Percentiles rank a stretch among this genome's conserved stretches.
Conservation (phyloP, 2,888 invertebrate genomes). For the Margaritifera margaritifera region DNA sequence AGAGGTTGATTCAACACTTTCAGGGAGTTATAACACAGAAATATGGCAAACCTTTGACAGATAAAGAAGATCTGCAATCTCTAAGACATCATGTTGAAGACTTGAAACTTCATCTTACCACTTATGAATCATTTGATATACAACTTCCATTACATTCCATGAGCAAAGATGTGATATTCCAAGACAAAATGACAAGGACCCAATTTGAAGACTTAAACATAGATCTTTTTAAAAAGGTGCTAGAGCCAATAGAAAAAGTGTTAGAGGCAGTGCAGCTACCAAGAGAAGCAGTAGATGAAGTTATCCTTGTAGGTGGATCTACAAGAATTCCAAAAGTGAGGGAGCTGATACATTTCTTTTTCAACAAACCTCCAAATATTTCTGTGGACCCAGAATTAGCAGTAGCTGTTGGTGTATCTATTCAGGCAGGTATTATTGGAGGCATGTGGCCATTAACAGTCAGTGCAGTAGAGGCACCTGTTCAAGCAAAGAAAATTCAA, state of each 20-base stretch:
- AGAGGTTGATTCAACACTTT: slow-evolving; percentile 71
- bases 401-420: slow-evolving; percentile 74
- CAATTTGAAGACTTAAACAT: slow-evolving; percentile 74
- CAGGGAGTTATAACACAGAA: slow-evolving; percentile 57
- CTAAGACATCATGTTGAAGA: slow-evolving; percentile 72
- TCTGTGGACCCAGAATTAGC: slow-evolving; percentile 75
- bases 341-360: slow-evolving; percentile 72
- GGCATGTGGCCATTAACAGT: slow-evolving; percentile 76
- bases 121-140: slow-evolving; percentile 52
- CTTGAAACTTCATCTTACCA: slow-evolving; percentile 72
- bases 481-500: slow-evolving; percentile 65
- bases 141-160: slow-evolving; percentile 66
- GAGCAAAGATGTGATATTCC: slow-evolving; percentile 46
- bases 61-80: slow-evolving; percentile 73
- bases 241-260: slow-evolving; percentile 73
- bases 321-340: slow-evolving; percentile 74
- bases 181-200: slow-evolving; percentile 66
- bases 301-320: slow-evolving; percentile 75
- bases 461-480: slow-evolving; percentile 71
- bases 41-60: slow-evolving; percentile 59
- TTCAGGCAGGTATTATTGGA: slow-evolving; percentile 76
- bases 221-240: slow-evolving; percentile 73
- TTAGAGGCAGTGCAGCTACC: slow-evolving; percentile 68
- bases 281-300: slow-evolving; percentile 73
- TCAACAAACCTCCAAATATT: slow-evolving; percentile 67